phyloP scores from a whole-genome alignment of 2,797 vertebrate genomes.

The Pitangus sulphuratus region DNA sequence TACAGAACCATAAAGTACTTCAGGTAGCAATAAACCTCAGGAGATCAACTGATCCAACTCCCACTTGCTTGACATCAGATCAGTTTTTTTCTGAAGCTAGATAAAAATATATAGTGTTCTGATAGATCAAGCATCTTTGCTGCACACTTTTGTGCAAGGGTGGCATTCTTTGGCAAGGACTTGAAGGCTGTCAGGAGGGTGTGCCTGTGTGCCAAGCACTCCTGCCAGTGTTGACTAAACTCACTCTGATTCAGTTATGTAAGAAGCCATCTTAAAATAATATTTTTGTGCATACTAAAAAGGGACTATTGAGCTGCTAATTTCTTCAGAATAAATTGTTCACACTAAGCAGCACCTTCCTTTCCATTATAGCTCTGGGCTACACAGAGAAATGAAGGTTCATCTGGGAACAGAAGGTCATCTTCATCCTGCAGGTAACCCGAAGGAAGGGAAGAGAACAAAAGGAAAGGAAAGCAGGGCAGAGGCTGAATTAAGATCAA shows the following conservation, averaged over 20 bases:
- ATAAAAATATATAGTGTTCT: background rate
- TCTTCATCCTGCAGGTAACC: background rate
- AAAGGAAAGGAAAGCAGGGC: background rate
- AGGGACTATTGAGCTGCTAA: background rate
- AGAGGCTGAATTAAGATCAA: background rate
- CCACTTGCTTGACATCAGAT: background rate
- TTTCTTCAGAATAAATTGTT: background rate
- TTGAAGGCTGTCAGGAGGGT: background rate
- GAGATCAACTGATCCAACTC: background rate
- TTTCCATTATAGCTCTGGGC: background rate
- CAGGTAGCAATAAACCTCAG: background rate
- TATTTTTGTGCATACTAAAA: background rate
- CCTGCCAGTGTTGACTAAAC: background rate
- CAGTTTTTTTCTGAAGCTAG: background rate
- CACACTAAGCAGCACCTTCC: background rate
- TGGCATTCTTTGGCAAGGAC: background rate
- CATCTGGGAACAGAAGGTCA: background rate
- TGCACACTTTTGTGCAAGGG: background rate
- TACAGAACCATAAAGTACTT: background rate
- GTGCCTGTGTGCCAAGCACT: background rate
- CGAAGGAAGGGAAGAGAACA: background rate
- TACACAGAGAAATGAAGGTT: background rate
- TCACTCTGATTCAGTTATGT: background rate
- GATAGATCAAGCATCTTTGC: background rate
- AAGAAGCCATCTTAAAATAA: background rate